Percentiles rank a stretch among this genome's conserved stretches.
Evolutionary conservation across 30 jellyfish, hydroid and myxozoan species (phyloP).

Genomic region (Aurelia aurita): DNA sequence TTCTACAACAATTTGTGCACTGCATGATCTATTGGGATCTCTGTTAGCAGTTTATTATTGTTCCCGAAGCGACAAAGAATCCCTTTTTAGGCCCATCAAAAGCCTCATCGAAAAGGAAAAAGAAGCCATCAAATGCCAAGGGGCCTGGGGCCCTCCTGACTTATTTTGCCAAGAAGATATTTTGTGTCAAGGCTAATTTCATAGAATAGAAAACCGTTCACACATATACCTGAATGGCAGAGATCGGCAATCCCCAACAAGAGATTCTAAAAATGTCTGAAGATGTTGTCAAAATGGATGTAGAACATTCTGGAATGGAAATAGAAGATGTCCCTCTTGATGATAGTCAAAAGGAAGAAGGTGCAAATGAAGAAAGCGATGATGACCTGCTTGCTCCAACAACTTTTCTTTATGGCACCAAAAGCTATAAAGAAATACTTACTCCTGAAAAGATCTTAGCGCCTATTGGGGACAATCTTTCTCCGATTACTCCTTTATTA

Average conservation of each 20-base stretch:
- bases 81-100: too few species aligned
- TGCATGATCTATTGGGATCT: too few species aligned
- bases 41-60: too few species aligned
- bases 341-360: neutral
- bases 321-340: constrained; percentile 22
- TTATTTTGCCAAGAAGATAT: neutral
- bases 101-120: too few species aligned
- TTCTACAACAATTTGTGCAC: too few species aligned
- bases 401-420: constrained; percentile 24
- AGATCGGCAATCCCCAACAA: neutral
- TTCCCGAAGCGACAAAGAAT: too few species aligned
- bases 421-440: neutral
- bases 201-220: too few species aligned
- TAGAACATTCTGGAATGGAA: neutral
- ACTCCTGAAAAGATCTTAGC: constrained; percentile 50
- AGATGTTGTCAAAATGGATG: too few species aligned
- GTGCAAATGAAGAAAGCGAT: constrained; percentile 42
- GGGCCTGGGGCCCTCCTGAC: too few species aligned
- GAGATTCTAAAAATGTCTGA: neutral
- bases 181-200: neutral
- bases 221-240: neutral
- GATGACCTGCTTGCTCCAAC: constrained; percentile 53
- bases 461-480: constrained; percentile 33
- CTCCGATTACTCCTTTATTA: constrained; percentile 57
- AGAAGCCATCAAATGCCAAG: too few species aligned